phyloP scores from a whole-genome alignment of 1,140 invertebrate species.

The Drosophila sulfurigaster region DNA sequence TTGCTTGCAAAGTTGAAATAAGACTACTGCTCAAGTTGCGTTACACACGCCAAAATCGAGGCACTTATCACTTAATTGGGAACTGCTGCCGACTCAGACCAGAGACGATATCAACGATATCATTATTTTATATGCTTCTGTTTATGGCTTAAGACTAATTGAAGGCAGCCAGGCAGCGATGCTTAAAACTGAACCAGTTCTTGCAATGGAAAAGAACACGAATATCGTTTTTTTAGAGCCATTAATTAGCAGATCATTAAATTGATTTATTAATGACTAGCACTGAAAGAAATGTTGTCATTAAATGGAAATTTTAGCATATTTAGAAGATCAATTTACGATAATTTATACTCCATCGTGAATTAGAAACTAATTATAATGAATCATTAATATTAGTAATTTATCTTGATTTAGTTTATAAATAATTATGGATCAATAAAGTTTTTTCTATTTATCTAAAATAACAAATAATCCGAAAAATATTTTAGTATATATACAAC shows the following conservation, averaged over 20 bases:
- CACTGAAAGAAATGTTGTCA: too few species aligned
- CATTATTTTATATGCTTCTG: conserved; percentile 54
- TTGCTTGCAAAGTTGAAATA: conserved; percentile 29
- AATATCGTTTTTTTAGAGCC: neutral
- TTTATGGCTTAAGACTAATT: conserved; percentile 52
- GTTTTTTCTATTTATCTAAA: too few species aligned
- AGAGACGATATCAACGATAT: conserved; percentile 22
- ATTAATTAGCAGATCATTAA: neutral
- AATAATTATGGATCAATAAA: too few species aligned
- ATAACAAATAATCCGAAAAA: too few species aligned
- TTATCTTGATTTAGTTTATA: too few species aligned
- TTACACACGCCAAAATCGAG: conserved; percentile 17
- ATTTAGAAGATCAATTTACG: neutral
- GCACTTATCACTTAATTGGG: conserved; percentile 70
- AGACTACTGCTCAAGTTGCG: conserved; percentile 40
- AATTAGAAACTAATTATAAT: too few species aligned
- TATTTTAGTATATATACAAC: too few species aligned
- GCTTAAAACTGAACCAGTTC: conserved; percentile 1
- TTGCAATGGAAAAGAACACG: neutral
- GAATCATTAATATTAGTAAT: too few species aligned
- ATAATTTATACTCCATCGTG: too few species aligned
- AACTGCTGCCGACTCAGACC: conserved; percentile 42
- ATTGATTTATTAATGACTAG: neutral
- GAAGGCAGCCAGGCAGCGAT: neutral
- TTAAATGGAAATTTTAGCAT: neutral